phyloP scores from a whole-genome alignment of 2,113 vertebrate genomes.

The Sterna hirundo region DNA sequence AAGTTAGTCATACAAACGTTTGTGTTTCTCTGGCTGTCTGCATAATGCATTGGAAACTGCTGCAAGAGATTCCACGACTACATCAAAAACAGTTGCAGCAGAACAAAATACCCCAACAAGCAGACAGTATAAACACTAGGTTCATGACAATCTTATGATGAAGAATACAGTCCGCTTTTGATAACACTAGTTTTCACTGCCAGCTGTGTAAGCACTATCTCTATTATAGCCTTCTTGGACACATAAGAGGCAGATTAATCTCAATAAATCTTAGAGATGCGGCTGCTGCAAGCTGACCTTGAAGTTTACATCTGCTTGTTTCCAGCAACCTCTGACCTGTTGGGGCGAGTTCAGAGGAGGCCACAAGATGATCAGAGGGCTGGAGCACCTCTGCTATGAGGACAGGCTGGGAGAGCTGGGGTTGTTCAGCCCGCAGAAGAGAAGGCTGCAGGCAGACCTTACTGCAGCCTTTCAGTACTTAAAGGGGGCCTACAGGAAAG shows the following conservation, averaged over 20 bases:
- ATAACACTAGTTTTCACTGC: not conserved
- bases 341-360: not conserved
- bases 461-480: not conserved
- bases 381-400: not conserved
- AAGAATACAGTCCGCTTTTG: not conserved
- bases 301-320: not conserved
- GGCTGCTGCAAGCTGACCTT: not conserved
- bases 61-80: not conserved
- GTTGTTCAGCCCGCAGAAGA: not conserved
- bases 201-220: not conserved
- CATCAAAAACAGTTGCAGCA: not conserved
- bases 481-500: not conserved
- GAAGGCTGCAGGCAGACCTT: not conserved
- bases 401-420: not conserved
- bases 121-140: not conserved
- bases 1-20: not conserved
- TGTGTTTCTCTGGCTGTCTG: not conserved
- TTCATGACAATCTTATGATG: not conserved
- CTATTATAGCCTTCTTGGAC: not conserved
- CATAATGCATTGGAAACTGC: fast-evolving
- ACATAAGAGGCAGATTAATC: not conserved
- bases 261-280: not conserved
- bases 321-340: not conserved
- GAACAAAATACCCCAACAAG: not conserved
- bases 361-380: not conserved